Evolutionary conservation across 2,888 invertebrate species (phyloP).

Genomic region (Amphipoea oculea): DNA sequence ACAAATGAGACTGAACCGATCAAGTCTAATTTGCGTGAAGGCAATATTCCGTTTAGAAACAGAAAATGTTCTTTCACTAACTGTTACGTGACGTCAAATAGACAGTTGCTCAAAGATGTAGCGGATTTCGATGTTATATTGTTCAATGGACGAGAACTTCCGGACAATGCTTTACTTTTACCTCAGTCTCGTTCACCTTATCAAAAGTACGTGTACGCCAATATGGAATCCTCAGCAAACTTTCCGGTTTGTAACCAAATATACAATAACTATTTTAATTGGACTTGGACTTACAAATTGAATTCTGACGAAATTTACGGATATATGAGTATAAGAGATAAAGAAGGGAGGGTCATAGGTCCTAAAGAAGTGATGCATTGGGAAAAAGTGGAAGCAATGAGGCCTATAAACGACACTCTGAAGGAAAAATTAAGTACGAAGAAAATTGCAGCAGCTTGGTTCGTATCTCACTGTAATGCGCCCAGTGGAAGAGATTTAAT

Average conservation of each 20-base stretch:
- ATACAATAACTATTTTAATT: slow-evolving; percentile 76
- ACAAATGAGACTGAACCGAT: slow-evolving; percentile 72
- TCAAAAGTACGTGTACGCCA: slow-evolving; percentile 61
- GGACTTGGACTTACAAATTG: slow-evolving; percentile 79
- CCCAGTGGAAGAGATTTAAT: slow-evolving; percentile 68
- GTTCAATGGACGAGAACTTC: slow-evolving; percentile 65
- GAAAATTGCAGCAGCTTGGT: no score
- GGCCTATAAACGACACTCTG: slow-evolving; percentile 68
- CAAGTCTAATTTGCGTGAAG: slow-evolving; percentile 67
- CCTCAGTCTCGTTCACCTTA: slow-evolving; percentile 70
- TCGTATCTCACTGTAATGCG: no score
- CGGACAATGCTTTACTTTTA: slow-evolving; percentile 38
- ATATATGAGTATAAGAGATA: slow-evolving; percentile 74
- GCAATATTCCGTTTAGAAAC: slow-evolving; percentile 72
- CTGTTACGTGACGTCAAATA: slow-evolving; percentile 77
- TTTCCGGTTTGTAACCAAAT: slow-evolving; percentile 71
- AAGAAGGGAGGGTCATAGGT: slow-evolving; percentile 68
- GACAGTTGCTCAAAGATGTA: slow-evolving; percentile 66
- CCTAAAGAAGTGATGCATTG: slow-evolving; percentile 74
- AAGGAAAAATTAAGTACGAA: slow-evolving; percentile 64
- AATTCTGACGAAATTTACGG: slow-evolving; percentile 75
- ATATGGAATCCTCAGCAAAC: slow-evolving; percentile 74
- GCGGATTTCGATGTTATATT: slow-evolving; percentile 76
- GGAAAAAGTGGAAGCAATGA: slow-evolving; percentile 71
- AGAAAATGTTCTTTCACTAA: slow-evolving; percentile 75